These are phyloP conservation scores for Drosophila antonietae DNA, from an alignment of 2,888 invertebrate genomes.

Conservation along the genomic window DNA sequence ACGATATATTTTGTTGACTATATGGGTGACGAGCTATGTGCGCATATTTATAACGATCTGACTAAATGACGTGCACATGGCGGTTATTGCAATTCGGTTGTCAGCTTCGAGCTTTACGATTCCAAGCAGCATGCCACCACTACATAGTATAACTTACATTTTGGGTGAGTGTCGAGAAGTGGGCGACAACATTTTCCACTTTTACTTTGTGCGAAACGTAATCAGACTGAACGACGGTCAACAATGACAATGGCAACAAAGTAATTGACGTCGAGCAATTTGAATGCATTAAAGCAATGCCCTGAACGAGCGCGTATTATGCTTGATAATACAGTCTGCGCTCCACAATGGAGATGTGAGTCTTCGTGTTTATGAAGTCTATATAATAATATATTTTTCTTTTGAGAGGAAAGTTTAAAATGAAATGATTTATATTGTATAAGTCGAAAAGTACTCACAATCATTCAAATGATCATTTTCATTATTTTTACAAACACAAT, in stretches of 20 bases:
- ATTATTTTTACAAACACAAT: too few relatives aligned
- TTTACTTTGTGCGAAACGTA: slow-evolving; percentile 63
- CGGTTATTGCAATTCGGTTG: slow-evolving; percentile 35
- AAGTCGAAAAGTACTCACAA: background rate
- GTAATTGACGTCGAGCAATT: slow-evolving; percentile 47
- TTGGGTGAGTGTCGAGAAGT: slow-evolving; percentile 33
- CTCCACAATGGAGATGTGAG: background rate
- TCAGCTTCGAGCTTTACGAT: slow-evolving; percentile 10
- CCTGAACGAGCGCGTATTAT: slow-evolving; percentile 13
- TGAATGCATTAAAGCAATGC: slow-evolving; percentile 38
- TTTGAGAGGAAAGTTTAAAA: background rate
- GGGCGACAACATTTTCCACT: slow-evolving; percentile 54
- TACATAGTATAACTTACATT: slow-evolving; percentile 39
- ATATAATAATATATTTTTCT: background rate
- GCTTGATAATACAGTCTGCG: background rate
- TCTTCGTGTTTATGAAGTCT: too few relatives aligned
- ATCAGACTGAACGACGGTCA: slow-evolving; percentile 49
- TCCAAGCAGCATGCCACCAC: slow-evolving; percentile 19
- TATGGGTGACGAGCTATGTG: slow-evolving; percentile 30
- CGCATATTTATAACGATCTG: slow-evolving; percentile 55
- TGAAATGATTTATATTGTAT: background rate
- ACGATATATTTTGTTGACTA: slow-evolving; percentile 57
- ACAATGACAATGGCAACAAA: slow-evolving; percentile 31
- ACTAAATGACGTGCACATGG: slow-evolving; percentile 53
- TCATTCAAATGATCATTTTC: too few relatives aligned